Base-by-base conservation (phyloP, 2,113 vertebrate species). In the Phoxinus phoxinus region DNA sequence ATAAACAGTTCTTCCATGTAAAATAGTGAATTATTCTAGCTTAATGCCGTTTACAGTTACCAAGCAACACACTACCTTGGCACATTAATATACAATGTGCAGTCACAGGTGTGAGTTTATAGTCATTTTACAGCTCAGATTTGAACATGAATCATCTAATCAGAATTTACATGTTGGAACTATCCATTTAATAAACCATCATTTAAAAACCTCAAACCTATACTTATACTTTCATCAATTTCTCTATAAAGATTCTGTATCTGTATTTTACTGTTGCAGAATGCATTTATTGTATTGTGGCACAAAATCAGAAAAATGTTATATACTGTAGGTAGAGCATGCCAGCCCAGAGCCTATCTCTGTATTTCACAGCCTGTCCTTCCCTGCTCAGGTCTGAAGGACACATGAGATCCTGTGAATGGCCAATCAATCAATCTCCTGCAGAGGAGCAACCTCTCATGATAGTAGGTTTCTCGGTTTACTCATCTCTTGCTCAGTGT, bases 381-480 rank as follows among this genome's bases (percentile, higher is more conserved):
- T 91, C 69, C 56, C 87, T 89, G 88, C 86, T 67, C 83, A 73
- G 77, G 87, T 86, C 89, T 92, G 91, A 94, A 94, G 92, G 93
- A 91, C 93, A 83, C 87, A 90, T 87, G 73, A 89, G 81, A 87
- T 90, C 84, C 85, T 91, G 83, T 88, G 91, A 93, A 92, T 91
- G 89, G 82, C 89, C 91, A 92, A 93, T 94, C 94, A 94, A 94
- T 94, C 93, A 93, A 90, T 89, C 86, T 89, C 90, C 89, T 90
- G 90, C 84, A 85, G 87, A 88, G 88, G 90, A 89, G 89, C 63
- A 75, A 86, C 56, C 81, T 69, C 48, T 86, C 72, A 74, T 76
- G 71, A 76, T 67, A 72, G 90, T 86, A 85, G 86, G 89, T 90
- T 88, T 92, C 72, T 74, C 72, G 15, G 72, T 74, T 74, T 74